Evolutionary conservation across 1,140 invertebrate species (phyloP).

Genomic region (Asobara japonica): DNA sequence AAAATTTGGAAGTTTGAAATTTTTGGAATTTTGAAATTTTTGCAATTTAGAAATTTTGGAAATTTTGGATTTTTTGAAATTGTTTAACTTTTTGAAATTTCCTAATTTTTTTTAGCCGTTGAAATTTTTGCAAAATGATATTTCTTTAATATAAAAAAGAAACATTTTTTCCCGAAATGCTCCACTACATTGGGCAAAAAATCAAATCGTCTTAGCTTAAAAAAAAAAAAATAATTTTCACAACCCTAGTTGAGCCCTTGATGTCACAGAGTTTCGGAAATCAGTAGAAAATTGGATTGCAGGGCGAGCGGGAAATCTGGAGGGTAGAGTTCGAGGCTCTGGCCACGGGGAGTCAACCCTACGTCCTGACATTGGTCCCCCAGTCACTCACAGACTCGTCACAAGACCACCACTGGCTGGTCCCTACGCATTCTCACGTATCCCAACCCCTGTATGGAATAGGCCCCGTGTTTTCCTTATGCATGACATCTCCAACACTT

Average conservation of each 20-base stretch:
- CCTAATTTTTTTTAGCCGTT: too few species aligned
- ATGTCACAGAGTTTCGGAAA: not conserved
- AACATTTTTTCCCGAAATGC: too few species aligned
- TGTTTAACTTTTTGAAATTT: not conserved
- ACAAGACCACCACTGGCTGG: slow-evolving; percentile 85
- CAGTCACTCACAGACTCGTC: slow-evolving; percentile 71
- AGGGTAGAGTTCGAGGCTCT: slow-evolving; percentile 64
- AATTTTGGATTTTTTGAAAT: not conserved
- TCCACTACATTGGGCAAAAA: too few species aligned
- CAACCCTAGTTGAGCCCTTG: not conserved
- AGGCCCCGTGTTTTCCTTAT: slow-evolving; percentile 82
- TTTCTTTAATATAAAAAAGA: too few species aligned
- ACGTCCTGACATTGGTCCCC: slow-evolving; percentile 65
- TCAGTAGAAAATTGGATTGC: slow-evolving; percentile 53
- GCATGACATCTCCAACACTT: slow-evolving; percentile 78
- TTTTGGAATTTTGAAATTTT: not conserved
- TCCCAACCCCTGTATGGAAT: slow-evolving; percentile 82
- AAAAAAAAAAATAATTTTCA: too few species aligned
- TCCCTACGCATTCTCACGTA: slow-evolving; percentile 89
- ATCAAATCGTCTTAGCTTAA: too few species aligned
- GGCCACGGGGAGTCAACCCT: slow-evolving; percentile 61
- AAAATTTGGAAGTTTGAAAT: not conserved
- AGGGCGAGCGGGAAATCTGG: slow-evolving; percentile 58
- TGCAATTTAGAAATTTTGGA: not conserved
- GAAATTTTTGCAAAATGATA: too few species aligned